Evolutionary conservation across 2,113 vertebrate species (phyloP), one percentile per base, ranked within the genome.

Genomic region (Nesoenas mayeri): DNA sequence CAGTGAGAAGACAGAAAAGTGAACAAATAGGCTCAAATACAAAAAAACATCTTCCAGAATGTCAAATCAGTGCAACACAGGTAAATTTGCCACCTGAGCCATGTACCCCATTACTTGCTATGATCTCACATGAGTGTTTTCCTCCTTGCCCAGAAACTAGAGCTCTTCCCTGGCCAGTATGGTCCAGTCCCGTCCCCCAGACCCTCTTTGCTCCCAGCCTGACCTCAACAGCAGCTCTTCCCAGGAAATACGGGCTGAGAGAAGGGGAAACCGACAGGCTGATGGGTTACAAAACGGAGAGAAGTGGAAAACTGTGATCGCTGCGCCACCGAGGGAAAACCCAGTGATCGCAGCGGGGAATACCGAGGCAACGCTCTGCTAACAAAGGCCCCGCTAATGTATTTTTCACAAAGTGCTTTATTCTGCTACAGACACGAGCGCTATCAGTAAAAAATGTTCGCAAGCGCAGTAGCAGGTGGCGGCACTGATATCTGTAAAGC

Each of bases 41-140:
- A 10, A 6, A 9, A 11, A 4, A 26, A 34, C 1, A 8, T 15
- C 5, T 31, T 73, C 22, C 40, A 25, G 57, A 44, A 65, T 1
- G 8, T 7, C 2, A 4, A 31, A 1, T 26, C 56, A 53, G 50
- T 42, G 32, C 20, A 70, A 1, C 15, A 21, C 1, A 9, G 11
- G 6, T 10, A 31, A 44, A 42, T 66, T 3, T 71, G 26, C 26
- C 48, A 31, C 47, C 34, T 50, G 36, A 67, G 40, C 8, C 77
- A 44, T 3, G 0, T 8, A 40, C 11, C 22, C 21, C 32, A 14
- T 4, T 20, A 38, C 38, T 20, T 29, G 21, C 40, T 3, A 26
- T 22, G 69, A 22, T 9, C 5, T 62, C 15, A 21, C 6, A 22
- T 0, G 1, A 26, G n/a, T 3, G 5, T 32, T 58, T 3, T 62